These are phyloP conservation scores for Halocaridina rubra DNA, from an alignment of 2,888 invertebrate genomes.

Conservation along the genomic window DNA sequence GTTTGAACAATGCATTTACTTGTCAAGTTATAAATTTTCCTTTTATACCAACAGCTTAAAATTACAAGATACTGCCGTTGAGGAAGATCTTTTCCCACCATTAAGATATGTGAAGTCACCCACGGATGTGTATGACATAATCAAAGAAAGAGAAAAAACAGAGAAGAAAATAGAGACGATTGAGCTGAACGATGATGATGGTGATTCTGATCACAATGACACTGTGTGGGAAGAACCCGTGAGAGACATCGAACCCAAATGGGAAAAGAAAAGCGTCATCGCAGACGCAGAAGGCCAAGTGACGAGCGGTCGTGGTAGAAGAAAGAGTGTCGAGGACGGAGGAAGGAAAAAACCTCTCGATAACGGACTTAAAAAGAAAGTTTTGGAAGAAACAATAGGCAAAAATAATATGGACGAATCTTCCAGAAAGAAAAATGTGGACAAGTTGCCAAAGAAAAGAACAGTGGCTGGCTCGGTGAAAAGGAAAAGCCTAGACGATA, in stretches of 20 bases:
- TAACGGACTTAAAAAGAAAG: neutral
- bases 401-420: no score
- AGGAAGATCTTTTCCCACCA: no score
- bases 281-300: neutral
- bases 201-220: neutral
- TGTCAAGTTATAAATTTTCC: no score
- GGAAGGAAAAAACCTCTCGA: neutral
- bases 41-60: no score
- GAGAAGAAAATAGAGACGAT: neutral
- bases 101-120: no score
- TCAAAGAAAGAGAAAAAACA: neutral
- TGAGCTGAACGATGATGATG: neutral
- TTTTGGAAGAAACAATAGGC: neutral
- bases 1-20: no score
- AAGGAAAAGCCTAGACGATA: neutral
- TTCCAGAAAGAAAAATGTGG: neutral
- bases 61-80: no score
- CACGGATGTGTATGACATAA: neutral
- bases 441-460: neutral
- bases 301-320: neutral
- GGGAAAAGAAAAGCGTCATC: constrained; percentile 1
- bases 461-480: neutral
- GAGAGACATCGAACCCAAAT: neutral
- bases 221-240: constrained; percentile 20
- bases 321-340: neutral